Conservation (phyloP, 2,888 invertebrate species). For the Eutolmus rufibarbis region DNA sequence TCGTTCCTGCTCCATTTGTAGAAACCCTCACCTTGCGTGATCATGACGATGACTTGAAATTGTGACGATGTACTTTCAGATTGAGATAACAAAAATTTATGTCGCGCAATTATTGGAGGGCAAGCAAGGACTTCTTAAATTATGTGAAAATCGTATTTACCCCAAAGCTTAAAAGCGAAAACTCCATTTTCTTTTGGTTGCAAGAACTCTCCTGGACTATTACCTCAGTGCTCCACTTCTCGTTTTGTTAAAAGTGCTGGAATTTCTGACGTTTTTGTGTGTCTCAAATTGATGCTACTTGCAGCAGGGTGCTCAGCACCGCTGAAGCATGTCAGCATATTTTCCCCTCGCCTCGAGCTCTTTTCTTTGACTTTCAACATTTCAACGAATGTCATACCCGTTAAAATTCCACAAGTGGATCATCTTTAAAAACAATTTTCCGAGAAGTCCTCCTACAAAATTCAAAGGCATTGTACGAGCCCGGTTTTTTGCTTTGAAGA, state of each 20-base stretch:
- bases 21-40: too few relatives aligned
- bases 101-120: not conserved
- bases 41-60: not conserved
- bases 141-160: not conserved
- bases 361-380: not conserved
- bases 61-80: not conserved
- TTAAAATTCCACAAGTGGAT: not conserved
- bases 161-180: not conserved
- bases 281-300: not conserved
- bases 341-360: not conserved
- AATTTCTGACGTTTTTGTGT: not conserved
- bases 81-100: not conserved
- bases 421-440: not conserved
- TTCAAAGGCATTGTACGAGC: not conserved
- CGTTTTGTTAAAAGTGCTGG: not conserved
- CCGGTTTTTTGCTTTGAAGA: not conserved
- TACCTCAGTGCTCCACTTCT: not conserved
- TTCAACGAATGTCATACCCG: not conserved
- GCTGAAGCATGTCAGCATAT: not conserved
- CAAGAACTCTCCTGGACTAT: not conserved
- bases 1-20: too few relatives aligned
- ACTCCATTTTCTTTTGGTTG: not conserved
- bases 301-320: not conserved
- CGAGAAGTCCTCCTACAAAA: not conserved
- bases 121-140: not conserved